Base-by-base conservation (phyloP, 2,888 invertebrate species). In the Ormyrus labotus region DNA sequence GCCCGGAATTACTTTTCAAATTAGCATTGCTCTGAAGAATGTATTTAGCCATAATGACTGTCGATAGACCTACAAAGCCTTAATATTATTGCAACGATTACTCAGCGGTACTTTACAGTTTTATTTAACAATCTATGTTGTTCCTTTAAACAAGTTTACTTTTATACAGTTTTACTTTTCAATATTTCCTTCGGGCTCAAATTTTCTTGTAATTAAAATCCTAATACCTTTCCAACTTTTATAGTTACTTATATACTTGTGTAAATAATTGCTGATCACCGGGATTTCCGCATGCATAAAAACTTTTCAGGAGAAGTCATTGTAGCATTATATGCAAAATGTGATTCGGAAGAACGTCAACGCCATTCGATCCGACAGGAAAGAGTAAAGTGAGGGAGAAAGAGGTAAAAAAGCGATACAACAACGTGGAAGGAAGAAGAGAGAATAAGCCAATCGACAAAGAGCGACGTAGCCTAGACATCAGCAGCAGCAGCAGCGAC, bases 381-480 rank as follows among this genome's bases (percentile, higher is more conserved):
- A n/a, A 67, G 67, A 63, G 63, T 10, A 58, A 51, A 64, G 19
- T n/a, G 10, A 58, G 5, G 51, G n/a, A 45, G 51, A n/a, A 51
- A 34, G 13, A 19, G 9, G 53, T 4, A 48, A 77, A n/a, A 61
- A 69, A 34, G 34, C 4, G 55, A 34, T 70, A 64, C 19, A 70
- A 60, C 48, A 72, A n/a, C 34, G 45, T 60, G 45, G 63, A 72
- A 58, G 63, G 68, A 72, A 53, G 50, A 63, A 77, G 68, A 55
- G 51, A 72, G 72, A 81, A 76, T 77, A 81, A 81, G 68, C 61
- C 72, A 77, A 77, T 72, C 47, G 72, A 72, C 72, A 81, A 77
- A 72, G 63, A 77, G 61, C 53, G 65, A 75, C 60, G 71, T 65
- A 45, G 75, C 47, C 51, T 60, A 47, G 47, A 34, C 34, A 34